phyloP scores from a whole-genome alignment of 2,797 vertebrate species.

The Synaphobranchus kaupii region DNA sequence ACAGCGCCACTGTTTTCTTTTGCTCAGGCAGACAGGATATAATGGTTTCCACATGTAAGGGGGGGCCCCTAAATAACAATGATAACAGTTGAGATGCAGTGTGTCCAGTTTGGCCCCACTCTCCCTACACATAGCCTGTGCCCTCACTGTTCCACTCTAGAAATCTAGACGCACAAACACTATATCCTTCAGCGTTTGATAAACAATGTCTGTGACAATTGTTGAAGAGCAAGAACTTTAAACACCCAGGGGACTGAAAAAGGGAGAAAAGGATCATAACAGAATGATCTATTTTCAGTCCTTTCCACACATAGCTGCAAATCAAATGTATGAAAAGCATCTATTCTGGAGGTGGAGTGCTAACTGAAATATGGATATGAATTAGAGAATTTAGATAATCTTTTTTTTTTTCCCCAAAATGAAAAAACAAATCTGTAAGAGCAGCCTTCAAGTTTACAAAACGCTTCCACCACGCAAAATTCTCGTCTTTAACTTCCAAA shows the following conservation, averaged over 20 bases:
- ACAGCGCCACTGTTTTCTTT: constrained; percentile 63
- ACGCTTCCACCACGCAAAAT: neutral
- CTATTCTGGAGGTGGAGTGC: neutral
- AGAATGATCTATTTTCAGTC: neutral
- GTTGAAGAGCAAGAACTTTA: constrained; percentile 1
- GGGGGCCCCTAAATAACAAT: constrained; percentile 36
- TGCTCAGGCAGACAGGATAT: constrained; percentile 76
- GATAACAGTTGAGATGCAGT: constrained; percentile 46
- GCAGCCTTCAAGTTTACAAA: neutral
- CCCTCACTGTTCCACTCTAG: no score
- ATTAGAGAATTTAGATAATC: neutral
- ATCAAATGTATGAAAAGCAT: neutral
- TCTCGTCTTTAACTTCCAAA: neutral
- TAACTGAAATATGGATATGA: neutral
- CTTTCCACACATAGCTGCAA: neutral
- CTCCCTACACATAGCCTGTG: constrained; percentile 22
- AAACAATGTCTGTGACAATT: neutral
- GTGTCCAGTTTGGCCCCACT: constrained; percentile 50
- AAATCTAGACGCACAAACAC: neutral
- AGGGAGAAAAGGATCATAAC: neutral
- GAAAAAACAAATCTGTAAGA: neutral
- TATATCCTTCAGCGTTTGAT: neutral
- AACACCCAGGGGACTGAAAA: neutral
- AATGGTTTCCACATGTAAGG: constrained; percentile 80
- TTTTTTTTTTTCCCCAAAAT: neutral